These are phyloP conservation scores for Gobio occitaniae DNA, from an alignment of 2,797 vertebrate species.

Conservation along the genomic window DNA sequence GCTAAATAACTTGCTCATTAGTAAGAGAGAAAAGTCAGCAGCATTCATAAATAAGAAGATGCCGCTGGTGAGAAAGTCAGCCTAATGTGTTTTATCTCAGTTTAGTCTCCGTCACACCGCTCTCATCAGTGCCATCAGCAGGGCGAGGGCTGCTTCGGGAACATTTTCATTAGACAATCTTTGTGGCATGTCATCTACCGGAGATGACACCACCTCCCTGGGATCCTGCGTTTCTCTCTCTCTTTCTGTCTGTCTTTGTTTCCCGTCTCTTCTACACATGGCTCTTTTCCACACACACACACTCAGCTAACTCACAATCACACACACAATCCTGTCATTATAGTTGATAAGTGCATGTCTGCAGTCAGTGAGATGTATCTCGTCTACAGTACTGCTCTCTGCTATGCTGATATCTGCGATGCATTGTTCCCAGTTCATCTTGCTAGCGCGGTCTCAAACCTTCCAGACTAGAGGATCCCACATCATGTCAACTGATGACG, in stretches of 20 bases:
- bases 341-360: conserved; percentile 72
- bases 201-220: conserved; percentile 61
- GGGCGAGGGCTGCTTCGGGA: conserved; percentile 66
- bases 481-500: conserved; percentile 41
- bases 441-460: conserved; percentile 34
- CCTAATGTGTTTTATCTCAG: conserved; percentile 1
- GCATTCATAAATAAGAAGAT: conserved; percentile 58
- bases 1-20: conserved; percentile 23
- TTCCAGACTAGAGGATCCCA: conserved; percentile 34
- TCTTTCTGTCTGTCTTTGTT: conserved; percentile 29
- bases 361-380: conserved; percentile 60
- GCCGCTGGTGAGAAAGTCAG: background rate
- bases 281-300: background rate
- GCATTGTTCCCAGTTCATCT: conserved; percentile 45
- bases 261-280: conserved; percentile 42
- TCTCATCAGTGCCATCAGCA: conserved; percentile 66
- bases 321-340: conserved; percentile 61
- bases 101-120: conserved; percentile 56
- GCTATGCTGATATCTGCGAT: conserved; percentile 47
- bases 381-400: conserved; percentile 41
- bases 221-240: conserved; percentile 40
- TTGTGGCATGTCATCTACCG: conserved; percentile 65
- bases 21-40: conserved; percentile 34
- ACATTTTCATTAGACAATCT: conserved; percentile 71
- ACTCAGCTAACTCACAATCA: conserved; percentile 4